Percentiles rank a stretch among this genome's conserved stretches.
Evolutionary conservation across 1,140 invertebrate genomes (phyloP).

Genomic region (Harlomillsia oculata): DNA sequence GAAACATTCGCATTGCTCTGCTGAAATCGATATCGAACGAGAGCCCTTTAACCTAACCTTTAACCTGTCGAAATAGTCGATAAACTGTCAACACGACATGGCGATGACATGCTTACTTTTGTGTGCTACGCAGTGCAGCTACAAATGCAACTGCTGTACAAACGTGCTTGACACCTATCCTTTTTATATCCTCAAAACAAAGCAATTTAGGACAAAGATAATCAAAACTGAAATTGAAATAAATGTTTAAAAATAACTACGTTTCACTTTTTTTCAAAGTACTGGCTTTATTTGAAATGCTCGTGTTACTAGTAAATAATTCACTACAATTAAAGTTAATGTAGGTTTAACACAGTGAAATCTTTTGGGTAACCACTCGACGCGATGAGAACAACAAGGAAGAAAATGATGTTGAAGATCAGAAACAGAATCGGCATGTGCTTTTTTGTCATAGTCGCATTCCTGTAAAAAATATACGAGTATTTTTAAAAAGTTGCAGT

Average conservation of each 20-base stretch:
- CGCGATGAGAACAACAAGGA: background rate
- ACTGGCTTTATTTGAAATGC: background rate
- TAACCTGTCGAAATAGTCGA: too few relatives aligned
- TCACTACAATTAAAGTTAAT: background rate
- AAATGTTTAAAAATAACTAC: background rate
- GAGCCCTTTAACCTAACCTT: too few relatives aligned
- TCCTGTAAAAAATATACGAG: too few relatives aligned
- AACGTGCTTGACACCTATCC: background rate
- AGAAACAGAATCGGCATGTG: constrained; percentile 1
- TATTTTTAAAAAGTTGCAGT: too few relatives aligned
- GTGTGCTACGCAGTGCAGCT: too few relatives aligned
- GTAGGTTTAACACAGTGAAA: background rate
- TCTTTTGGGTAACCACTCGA: background rate
- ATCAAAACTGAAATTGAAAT: background rate
- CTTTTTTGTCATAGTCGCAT: background rate
- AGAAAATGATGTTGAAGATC: constrained; percentile 2
- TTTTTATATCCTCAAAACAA: background rate
- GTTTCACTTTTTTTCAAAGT: background rate
- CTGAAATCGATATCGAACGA: background rate
- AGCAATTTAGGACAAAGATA: background rate
- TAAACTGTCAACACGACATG: background rate
- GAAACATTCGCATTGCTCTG: background rate
- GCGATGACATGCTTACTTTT: background rate
- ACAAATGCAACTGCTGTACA: too few relatives aligned
- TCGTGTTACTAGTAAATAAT: background rate